phyloP scores from a whole-genome alignment of 2,888 invertebrate genomes.

The Tipula confusa region DNA sequence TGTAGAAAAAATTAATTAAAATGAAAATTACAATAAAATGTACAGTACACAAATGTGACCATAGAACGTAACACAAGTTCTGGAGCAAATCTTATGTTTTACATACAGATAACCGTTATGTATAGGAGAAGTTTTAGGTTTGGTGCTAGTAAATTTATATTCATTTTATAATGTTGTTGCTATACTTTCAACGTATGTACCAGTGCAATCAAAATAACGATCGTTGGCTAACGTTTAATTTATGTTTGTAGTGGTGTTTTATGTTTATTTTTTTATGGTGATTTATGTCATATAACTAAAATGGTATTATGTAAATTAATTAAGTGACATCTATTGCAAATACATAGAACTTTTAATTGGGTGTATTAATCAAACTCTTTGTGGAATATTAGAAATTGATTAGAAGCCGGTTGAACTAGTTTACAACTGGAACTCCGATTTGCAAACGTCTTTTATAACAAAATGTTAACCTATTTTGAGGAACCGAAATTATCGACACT shows the following conservation, averaged over 20 bases:
- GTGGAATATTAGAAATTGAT: no score
- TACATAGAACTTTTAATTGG: no score
- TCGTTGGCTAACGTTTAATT: not conserved
- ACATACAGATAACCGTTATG: not conserved
- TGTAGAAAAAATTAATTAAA: not conserved
- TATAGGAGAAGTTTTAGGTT: not conserved
- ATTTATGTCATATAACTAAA: no score
- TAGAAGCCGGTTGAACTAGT: no score
- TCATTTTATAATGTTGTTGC: not conserved
- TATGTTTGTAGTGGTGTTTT: not conserved
- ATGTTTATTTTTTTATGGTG: not conserved
- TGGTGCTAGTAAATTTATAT: not conserved
- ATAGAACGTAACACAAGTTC: not conserved
- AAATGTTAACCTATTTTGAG: no score
- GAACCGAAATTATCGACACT: no score
- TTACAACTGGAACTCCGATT: no score
- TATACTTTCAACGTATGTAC: no score
- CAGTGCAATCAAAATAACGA: not conserved
- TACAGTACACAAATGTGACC: not conserved
- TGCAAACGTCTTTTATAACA: no score
- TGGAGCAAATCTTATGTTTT: constrained; percentile 1
- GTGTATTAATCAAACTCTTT: no score
- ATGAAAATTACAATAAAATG: not conserved
- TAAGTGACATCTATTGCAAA: no score
- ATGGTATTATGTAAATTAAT: no score